Base-by-base conservation (phyloP, 1,140 invertebrate genomes). In the Diabrotica undecimpunctata region DNA sequence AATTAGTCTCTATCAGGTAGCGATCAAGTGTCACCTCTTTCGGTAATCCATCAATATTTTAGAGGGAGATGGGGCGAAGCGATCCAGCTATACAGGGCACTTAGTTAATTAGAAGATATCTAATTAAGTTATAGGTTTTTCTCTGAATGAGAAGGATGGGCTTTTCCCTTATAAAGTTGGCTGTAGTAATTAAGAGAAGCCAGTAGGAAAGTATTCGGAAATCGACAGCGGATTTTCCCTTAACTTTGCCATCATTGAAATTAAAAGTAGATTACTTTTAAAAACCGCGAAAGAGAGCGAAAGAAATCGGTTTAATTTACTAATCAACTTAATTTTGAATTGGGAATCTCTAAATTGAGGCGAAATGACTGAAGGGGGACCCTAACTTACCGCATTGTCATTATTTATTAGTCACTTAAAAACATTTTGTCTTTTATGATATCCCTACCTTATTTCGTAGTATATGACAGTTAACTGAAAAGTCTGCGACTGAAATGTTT, bases 61-160 rank as follows among this genome's bases (percentile, higher is more conserved):
- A 39, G 61, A 62, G 25, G 13, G 36, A 54, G 61, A 54, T n/a
- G 37, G 51, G 53, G 12, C 6, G 39, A 8, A n/a, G 13, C 25
- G 7, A 11, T 12, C 25, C 50, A n/a, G n/a, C 41, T 46, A 46
- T 46, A 46, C 41, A 46, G 36, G 61, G 51, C 61, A 62, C 61
- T 62, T 62, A 62, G 61, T 62, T 62, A 54, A 62, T 62, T 62
- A 62, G 61, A 62, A 54, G 61, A 62, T 62, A 62, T 62, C 61
- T 62, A 62, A 62, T 62, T 62, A 62, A 62, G 61, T 62, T 62
- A 62, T 62, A 62, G 51, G 61, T 62, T 62, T 62, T 62, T 62
- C 61, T 62, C 53, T 13, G 25, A 62, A 54, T 62, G 52, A 54
- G 61, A 50, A 62, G 61, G 61, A 62, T 62, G 38, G 61, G 61